Conservation (phyloP, 2,797 vertebrate species). For the Poecilia gillii region DNA sequence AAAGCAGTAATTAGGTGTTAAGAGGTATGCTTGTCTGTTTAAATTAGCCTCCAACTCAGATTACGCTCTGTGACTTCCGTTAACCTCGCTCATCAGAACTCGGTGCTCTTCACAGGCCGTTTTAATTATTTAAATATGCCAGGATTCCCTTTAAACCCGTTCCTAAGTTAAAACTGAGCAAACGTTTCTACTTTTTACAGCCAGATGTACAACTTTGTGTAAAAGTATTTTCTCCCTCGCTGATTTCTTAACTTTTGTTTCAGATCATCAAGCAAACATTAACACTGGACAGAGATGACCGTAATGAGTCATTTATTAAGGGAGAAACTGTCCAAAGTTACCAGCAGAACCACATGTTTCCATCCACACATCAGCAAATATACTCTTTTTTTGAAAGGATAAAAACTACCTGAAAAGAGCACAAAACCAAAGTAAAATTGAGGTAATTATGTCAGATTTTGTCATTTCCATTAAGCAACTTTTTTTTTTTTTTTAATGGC, state of each 20-base stretch:
- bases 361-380: no score
- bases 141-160: constrained; percentile 18
- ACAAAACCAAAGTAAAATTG: no score
- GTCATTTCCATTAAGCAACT: no score
- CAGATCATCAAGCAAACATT: not conserved
- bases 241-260: not conserved
- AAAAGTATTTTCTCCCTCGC: not conserved
- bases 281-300: not conserved
- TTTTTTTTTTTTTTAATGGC: no score
- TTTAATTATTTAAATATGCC: constrained; percentile 40
- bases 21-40: constrained; percentile 77
- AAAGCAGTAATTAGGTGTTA: constrained; percentile 79
- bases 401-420: no score
- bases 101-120: constrained; percentile 39
- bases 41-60: constrained; percentile 74
- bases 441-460: no score
- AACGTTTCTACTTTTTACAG: constrained; percentile 4
- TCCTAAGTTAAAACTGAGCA: constrained; percentile 18
- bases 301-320: not conserved
- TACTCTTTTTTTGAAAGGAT: no score
- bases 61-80: constrained; percentile 69
- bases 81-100: constrained; percentile 55
- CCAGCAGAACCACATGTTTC: not conserved
- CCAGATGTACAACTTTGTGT: not conserved
- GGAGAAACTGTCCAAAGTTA: not conserved